phyloP scores from a whole-genome alignment of 2,797 vertebrate species.

The Fratercula arctica region DNA sequence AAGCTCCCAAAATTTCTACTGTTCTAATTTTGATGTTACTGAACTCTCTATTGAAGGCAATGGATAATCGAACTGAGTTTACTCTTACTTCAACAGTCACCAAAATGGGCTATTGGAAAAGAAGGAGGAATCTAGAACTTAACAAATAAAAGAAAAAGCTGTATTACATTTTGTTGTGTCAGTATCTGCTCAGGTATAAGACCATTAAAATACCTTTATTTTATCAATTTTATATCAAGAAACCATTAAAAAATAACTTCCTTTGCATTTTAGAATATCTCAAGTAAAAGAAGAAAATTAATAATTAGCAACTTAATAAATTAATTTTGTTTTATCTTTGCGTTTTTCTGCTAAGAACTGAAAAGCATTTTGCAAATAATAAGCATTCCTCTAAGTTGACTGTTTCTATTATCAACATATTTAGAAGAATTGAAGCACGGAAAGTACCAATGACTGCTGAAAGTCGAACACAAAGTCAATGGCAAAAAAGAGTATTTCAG shows the following conservation, averaged over 20 bases:
- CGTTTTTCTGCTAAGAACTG: background rate
- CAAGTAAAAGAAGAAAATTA: background rate
- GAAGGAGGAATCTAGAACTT: background rate
- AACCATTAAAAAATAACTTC: background rate
- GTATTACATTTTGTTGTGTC: background rate
- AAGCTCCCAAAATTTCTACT: background rate
- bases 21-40: background rate
- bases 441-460: background rate
- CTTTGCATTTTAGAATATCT: background rate
- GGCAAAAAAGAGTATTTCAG: background rate
- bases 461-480: conserved; percentile 3
- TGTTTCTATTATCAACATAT: background rate
- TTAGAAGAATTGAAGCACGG: background rate
- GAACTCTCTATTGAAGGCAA: background rate
- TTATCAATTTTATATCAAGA: background rate
- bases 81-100: background rate
- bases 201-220: background rate
- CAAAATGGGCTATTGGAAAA: background rate
- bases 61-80: background rate
- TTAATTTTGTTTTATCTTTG: background rate
- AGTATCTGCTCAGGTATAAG: background rate
- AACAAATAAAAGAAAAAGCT: background rate
- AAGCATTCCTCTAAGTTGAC: background rate
- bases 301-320: background rate
- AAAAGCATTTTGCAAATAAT: background rate